Conservation (phyloP, 2,113 vertebrate genomes). For the Aspiorhynchus laticeps region DNA sequence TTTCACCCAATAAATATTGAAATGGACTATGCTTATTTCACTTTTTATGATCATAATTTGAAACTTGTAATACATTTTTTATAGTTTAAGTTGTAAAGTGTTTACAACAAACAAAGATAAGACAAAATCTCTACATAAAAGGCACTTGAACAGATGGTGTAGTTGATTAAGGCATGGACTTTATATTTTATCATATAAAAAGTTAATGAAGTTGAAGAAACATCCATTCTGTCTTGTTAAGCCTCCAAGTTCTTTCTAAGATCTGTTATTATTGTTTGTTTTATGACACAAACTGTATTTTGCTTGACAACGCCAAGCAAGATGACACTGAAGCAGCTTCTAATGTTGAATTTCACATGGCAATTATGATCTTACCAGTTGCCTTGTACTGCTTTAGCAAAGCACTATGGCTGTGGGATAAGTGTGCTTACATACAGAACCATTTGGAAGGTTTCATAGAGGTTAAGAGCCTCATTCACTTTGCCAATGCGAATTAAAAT, state of each 20-base stretch:
- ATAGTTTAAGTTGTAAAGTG: background rate
- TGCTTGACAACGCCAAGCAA: background rate
- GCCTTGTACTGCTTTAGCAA: background rate
- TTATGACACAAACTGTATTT: background rate
- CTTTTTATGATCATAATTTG: background rate
- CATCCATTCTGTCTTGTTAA: background rate
- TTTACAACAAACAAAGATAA: background rate
- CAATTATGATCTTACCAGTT: background rate
- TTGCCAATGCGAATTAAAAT: background rate
- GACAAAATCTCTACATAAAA: background rate
- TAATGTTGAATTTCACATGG: background rate
- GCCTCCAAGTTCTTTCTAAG: background rate
- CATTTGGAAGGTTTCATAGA: background rate
- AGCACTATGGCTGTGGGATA: background rate
- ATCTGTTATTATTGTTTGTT: background rate
- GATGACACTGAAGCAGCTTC: background rate
- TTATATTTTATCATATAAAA: background rate
- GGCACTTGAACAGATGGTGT: background rate
- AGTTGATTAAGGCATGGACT: background rate
- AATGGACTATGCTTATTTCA: background rate
- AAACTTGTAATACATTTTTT: background rate
- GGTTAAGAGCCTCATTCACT: constrained; percentile 23
- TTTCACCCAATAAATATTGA: background rate
- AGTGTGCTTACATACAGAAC: background rate
- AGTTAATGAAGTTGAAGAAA: background rate